Base-by-base conservation (phyloP, 2,888 invertebrate species). In the Tinea trinotella region DNA sequence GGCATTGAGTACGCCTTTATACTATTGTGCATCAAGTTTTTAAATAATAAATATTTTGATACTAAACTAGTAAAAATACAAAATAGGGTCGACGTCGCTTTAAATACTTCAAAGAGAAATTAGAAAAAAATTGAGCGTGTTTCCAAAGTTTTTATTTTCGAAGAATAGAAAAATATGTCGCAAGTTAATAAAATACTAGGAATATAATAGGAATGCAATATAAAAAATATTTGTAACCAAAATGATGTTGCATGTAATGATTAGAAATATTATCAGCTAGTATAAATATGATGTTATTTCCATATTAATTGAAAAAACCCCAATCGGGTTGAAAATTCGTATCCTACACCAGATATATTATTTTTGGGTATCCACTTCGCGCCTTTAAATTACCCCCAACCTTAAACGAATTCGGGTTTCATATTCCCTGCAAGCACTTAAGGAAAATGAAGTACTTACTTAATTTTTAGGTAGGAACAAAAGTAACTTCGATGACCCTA, bases 301-400 rank as follows among this genome's bases (percentile, higher is more conserved):
- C 46, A 46, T 46, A 46, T 46, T 46, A 46, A 46, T 46, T 46
- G 46, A 46, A 46, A 46, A 46, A 46, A 18, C 13, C 15, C 17
- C 46, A 46, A 19, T 46, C 10, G 46, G 19, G 13, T 40, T 40
- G 13, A 40, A 40, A 40, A 40, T 40, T 40, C 40, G 13, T 40
- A 40, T 40, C 40, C 22, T 22, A 22, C 22, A 22, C n/a, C 30
- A 30, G 30, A 7, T 2, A 30, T 30, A 30, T 30, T 4, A 30
- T 30, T 30, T 30, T 30, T 30, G 30, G 30, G 30, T 30, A 30
- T 30, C 7, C 30, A 2, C 30, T 30, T 7, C 2, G 9, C 30
- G n/a, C n/a, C n/a, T n/a, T n/a, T 30, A 4, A 30, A 30, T 4
- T 30, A 2, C 7, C 7, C n/a, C n/a, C n/a, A 30, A 4, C 30